phyloP scores from a whole-genome alignment of 2,888 invertebrate species.

The Megalurothrips usitatus region DNA sequence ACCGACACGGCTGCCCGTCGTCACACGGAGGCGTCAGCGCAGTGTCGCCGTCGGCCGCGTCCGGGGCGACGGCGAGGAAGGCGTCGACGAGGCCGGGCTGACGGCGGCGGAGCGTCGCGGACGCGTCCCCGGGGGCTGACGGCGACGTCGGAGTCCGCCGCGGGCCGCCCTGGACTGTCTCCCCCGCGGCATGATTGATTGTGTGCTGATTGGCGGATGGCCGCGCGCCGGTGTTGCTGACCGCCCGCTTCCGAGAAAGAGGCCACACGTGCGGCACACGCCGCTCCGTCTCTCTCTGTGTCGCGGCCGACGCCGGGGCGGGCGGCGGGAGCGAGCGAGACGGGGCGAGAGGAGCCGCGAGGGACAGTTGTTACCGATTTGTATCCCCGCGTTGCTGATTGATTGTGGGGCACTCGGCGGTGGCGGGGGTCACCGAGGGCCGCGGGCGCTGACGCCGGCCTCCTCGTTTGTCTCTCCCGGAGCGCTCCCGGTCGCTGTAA shows the following conservation, averaged over 20 bases:
- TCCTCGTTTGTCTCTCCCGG: too few species aligned
- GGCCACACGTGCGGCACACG: background rate
- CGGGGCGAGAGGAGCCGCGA: background rate
- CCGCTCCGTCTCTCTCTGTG: background rate
- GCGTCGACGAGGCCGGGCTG: too few species aligned
- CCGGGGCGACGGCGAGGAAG: too few species aligned
- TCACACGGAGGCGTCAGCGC: too few species aligned
- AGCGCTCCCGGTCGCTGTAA: too few species aligned
- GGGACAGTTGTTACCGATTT: background rate
- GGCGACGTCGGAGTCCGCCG: background rate
- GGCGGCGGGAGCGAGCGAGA: background rate
- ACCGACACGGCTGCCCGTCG: too few species aligned
- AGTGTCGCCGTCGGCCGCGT: too few species aligned
- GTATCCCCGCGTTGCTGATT: background rate
- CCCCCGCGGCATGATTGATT: background rate
- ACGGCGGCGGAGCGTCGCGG: too few species aligned
- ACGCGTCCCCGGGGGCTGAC: background rate
- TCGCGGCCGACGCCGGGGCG: background rate
- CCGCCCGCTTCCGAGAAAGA: slow-evolving; percentile 7
- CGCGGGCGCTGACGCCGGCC: too few species aligned
- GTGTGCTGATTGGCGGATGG: slow-evolving; percentile 1
- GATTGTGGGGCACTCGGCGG: background rate
- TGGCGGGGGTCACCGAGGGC: background rate
- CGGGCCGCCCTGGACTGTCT: background rate
- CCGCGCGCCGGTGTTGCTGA: background rate